These are phyloP conservation scores for Drosophila paramelanica DNA, from an alignment of 2,888 invertebrate species.

Conservation along the genomic window DNA sequence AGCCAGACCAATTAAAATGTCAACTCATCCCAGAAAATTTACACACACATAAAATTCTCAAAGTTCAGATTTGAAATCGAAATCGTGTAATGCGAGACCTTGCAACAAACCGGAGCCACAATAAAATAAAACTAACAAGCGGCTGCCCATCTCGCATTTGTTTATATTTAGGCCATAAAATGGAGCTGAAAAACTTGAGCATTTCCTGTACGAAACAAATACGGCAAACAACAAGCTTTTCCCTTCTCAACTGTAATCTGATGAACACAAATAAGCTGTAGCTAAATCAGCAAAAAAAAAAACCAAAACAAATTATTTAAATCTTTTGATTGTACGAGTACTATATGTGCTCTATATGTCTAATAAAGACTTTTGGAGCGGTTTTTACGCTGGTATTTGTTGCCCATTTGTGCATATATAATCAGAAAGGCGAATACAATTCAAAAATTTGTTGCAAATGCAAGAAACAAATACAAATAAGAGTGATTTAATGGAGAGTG, in stretches of 20 bases:
- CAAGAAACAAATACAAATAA: background rate
- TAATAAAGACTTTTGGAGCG: slow-evolving; percentile 11
- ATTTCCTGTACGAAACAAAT: slow-evolving; percentile 51
- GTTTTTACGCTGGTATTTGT: slow-evolving; percentile 20
- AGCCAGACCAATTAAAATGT: slow-evolving; percentile 62
- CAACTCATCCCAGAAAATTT: slow-evolving; percentile 38
- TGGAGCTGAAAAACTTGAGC: slow-evolving; percentile 50
- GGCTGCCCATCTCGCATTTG: slow-evolving; percentile 32
- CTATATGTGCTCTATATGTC: slow-evolving; percentile 2
- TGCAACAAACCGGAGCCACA: slow-evolving; percentile 29
- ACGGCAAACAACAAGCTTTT: background rate
- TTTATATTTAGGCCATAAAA: slow-evolving; percentile 62
- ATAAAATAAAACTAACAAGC: slow-evolving; percentile 49
- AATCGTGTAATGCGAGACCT: slow-evolving; percentile 64
- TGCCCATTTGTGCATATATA: slow-evolving; percentile 59
- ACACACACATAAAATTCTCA: slow-evolving; percentile 12
- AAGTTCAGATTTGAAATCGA: slow-evolving; percentile 34
- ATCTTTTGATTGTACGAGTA: slow-evolving; percentile 17
- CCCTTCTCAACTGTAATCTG: slow-evolving; percentile 1
- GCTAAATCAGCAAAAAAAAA: slow-evolving; percentile 8
- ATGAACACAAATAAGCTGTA: slow-evolving; percentile 10
- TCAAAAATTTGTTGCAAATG: slow-evolving; percentile 20
- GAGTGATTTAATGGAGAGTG: background rate
- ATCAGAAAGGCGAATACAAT: slow-evolving; percentile 54
- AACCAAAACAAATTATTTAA: background rate